A percentile compares a stretch with the other conserved stretches of the same genome.
Evolutionary conservation across 2,797 vertebrate species (phyloP).

Genomic region (Micropoecilia bifurca): DNA sequence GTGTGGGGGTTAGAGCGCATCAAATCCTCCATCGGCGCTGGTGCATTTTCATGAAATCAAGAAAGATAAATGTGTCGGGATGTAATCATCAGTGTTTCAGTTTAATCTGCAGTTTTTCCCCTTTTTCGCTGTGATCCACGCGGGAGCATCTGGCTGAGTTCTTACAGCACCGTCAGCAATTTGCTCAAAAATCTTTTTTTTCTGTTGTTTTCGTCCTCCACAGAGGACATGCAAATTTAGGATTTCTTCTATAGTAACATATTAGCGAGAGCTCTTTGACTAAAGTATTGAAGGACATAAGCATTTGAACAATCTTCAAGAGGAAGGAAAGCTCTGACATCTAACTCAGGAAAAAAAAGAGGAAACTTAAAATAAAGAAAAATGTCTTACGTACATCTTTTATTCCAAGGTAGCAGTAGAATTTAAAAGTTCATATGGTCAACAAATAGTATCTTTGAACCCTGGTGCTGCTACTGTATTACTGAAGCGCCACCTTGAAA

Average conservation of each 20-base stretch:
- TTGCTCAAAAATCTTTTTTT: slow-evolving; percentile 25
- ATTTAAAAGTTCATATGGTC: neutral
- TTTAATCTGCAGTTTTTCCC: slow-evolving; percentile 27
- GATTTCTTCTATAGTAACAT: slow-evolving; percentile 35
- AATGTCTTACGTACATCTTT: neutral
- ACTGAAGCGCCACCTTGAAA: slow-evolving; percentile 6
- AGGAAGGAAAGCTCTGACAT: neutral
- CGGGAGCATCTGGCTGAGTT: slow-evolving; percentile 24
- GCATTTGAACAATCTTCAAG: slow-evolving; percentile 5
- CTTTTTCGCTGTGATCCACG: slow-evolving; percentile 28
- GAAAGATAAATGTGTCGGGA: slow-evolving; percentile 40
- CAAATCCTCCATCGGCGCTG: slow-evolving; percentile 45
- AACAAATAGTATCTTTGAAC: neutral
- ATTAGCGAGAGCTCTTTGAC: slow-evolving; percentile 2
- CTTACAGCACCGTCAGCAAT: slow-evolving; percentile 41
- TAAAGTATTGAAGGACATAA: neutral
- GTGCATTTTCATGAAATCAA: slow-evolving; percentile 38
- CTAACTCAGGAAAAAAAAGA: neutral
- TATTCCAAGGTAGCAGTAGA: neutral
- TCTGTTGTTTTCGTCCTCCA: slow-evolving; percentile 44
- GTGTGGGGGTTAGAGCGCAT: slow-evolving; percentile 43
- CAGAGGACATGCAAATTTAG: slow-evolving; percentile 35
- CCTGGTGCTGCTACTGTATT: neutral
- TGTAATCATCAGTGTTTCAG: slow-evolving; percentile 45
- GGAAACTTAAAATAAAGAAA: neutral